Percentiles rank a stretch among this genome's conserved stretches.
Conservation (phyloP, 2,797 vertebrate species). For the Pipistrellus kuhlii region DNA sequence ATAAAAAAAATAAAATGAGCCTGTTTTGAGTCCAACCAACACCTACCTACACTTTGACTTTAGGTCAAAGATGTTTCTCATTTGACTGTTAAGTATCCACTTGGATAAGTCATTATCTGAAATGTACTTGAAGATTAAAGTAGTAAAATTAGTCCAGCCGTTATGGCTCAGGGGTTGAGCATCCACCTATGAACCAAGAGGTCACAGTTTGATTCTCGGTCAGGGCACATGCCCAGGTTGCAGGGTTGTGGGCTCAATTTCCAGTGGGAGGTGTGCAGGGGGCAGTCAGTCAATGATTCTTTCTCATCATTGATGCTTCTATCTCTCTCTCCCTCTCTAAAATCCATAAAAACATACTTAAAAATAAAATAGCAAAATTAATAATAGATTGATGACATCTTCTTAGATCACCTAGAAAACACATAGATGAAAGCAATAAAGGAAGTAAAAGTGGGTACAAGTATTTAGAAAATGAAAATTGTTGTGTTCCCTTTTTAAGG, state of each 20-base stretch:
- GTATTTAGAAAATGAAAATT: slow-evolving; percentile 7
- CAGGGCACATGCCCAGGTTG: no score
- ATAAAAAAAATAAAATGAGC: no score
- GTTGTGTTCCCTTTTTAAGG: not conserved
- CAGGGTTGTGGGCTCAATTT: no score
- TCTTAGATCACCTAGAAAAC: not conserved
- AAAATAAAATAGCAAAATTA: not conserved
- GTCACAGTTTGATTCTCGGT: no score
- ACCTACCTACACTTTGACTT: not conserved
- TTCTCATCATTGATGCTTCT: no score
- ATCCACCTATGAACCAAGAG: no score
- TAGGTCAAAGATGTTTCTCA: not conserved
- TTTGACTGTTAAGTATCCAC: not conserved
- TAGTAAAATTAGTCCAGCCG: not conserved
- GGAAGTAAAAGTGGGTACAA: not conserved
- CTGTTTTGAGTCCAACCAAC: no score
- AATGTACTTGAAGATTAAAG: not conserved
- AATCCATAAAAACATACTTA: not conserved
- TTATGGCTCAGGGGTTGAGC: no score
- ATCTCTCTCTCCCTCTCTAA: no score
- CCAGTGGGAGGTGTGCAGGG: no score
- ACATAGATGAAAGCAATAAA: slow-evolving; percentile 19
- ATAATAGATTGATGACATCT: not conserved
- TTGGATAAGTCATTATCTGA: not conserved
- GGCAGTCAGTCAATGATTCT: no score